These are phyloP conservation scores for Collichthys lucidus DNA, from an alignment of 2,113 vertebrate genomes.

Conservation along the genomic window DNA sequence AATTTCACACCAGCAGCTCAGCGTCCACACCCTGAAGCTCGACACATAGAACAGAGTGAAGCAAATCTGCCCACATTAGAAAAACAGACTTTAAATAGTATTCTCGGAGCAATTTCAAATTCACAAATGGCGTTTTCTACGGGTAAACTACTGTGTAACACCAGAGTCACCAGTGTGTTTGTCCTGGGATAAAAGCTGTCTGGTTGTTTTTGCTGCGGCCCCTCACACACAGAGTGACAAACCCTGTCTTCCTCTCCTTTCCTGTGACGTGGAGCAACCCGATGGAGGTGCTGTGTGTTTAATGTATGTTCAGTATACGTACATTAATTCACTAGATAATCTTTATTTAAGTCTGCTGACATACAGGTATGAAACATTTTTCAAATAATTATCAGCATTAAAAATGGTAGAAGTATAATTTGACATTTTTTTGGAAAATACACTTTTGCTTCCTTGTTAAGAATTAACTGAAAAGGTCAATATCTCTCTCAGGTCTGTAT, in stretches of 20 bases:
- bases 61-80: slow-evolving; percentile 15
- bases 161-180: slow-evolving; percentile 18
- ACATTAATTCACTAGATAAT: not conserved
- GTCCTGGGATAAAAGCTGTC: slow-evolving; percentile 14
- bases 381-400: not conserved
- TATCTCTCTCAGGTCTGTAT: not conserved
- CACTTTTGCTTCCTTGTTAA: not conserved
- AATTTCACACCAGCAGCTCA: slow-evolving; percentile 39
- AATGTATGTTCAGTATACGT: not conserved
- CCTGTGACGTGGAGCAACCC: slow-evolving; percentile 16
- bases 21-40: slow-evolving; percentile 31
- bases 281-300: slow-evolving; percentile 5
- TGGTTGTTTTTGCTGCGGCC: slow-evolving; percentile 34
- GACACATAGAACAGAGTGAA: slow-evolving; percentile 26
- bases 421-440: not conserved
- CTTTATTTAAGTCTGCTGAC: not conserved
- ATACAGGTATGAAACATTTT: not conserved
- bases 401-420: not conserved
- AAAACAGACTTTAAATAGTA: not conserved
- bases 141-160: not conserved
- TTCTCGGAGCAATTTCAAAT: not conserved
- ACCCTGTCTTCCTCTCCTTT: slow-evolving; percentile 50
- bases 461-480: not conserved
- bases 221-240: slow-evolving; percentile 45
- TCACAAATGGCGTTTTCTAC: slow-evolving; percentile 5